Evolutionary conservation across 35 echinoderm and acorn worm species (phyloP).

Genomic region (Lytechinus pictus): DNA sequence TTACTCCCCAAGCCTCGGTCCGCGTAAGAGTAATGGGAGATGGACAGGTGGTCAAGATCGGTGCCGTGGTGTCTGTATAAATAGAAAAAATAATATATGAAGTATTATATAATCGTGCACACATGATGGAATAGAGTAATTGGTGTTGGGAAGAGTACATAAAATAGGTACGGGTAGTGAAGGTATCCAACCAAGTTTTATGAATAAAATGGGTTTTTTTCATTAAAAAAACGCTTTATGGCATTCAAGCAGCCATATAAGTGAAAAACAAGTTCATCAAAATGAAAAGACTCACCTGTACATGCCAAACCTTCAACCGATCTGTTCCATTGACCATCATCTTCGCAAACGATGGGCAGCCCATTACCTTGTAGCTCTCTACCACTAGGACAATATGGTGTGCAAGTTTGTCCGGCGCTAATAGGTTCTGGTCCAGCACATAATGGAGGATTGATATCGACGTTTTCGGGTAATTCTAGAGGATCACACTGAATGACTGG

Average conservation of each 20-base stretch:
- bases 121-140: too few relatives aligned
- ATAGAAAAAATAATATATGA: not conserved
- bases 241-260: too few relatives aligned
- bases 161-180: too few relatives aligned
- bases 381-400: conserved; percentile 18
- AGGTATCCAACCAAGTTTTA: too few relatives aligned
- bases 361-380: not conserved
- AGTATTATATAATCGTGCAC: too few relatives aligned
- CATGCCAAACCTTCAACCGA: not conserved
- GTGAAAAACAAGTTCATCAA: too few relatives aligned
- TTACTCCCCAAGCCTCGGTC: not conserved
- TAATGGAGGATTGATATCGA: not conserved
- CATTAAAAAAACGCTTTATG: too few relatives aligned
- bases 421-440: not conserved
- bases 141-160: too few relatives aligned
- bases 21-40: conserved; percentile 45
- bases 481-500: not conserved
- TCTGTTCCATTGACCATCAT: conserved; percentile 20
- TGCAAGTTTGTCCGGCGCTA: not conserved
- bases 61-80: conserved; percentile 56
- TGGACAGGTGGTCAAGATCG: conserved; percentile 67
- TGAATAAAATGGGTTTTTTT: too few relatives aligned
- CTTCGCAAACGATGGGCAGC: not conserved
- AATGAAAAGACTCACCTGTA: not conserved
- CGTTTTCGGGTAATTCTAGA: not conserved